Base-by-base conservation (phyloP, 2,113 vertebrate genomes). In the Hymenochirus boettgeri region DNA sequence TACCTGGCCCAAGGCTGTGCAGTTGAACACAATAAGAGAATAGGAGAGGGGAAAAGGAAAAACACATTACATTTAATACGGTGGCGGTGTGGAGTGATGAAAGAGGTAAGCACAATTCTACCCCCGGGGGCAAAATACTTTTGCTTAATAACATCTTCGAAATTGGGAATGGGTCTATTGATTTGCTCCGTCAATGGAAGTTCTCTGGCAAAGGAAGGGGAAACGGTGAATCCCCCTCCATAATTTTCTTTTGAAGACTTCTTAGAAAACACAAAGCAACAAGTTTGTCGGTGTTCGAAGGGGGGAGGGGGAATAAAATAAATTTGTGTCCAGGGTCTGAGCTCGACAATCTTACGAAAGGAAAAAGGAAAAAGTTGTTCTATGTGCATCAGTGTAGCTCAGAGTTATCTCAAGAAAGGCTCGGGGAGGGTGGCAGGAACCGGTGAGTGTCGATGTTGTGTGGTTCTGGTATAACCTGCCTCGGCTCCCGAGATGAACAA, bases 381-480 rank as follows among this genome's bases (percentile, higher is more conserved):
- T 24, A 3, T 35, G 19, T 26, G 50, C 26, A 21, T 48, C 46
- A 42, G 7, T 35, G 54, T 2, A 11, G 54, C 54, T 18, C 25
- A 3, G 19, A 29, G 24, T 3, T n/a, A 39, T 65, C 76, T 91
- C 90, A 94, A 70, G 88, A 90, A 13, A 91, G 87, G 71, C 83
- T 75, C 1, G 89, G 77, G 1, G 78, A 74, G n/a, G 2, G 79
- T 71, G 59, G 90, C 75, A 2, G n/a, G 93, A 96, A 86, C 93
- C 97, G 86, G 96, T 96, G 83, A n/a, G n/a, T n/a, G n/a, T n/a
- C n/a, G n/a, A n/a, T n/a, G n/a, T n/a, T n/a, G n/a, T n/a, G n/a
- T n/a, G n/a, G n/a, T n/a, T 99, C 96, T 0, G 96, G 95, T 13
- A 92, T 88, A n/a, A 91, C 86, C n/a, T n/a, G n/a, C n/a, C n/a